A percentile compares a stretch with the other conserved stretches of the same genome.
phyloP scores from a whole-genome alignment of 2,797 vertebrate species.

The Zalophus californianus region DNA sequence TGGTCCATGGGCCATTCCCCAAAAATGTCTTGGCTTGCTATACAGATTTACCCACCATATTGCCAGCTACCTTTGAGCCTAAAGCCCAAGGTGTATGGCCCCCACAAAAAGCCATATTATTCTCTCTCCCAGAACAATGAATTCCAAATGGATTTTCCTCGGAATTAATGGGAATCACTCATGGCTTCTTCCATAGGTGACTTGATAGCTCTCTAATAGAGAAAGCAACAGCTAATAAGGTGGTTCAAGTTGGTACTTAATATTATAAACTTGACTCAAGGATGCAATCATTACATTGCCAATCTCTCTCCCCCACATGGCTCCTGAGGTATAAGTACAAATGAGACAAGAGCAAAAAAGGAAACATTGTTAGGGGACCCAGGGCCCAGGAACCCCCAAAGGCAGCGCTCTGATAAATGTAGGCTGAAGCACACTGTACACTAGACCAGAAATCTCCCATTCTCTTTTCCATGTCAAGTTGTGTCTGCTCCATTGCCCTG shows the following conservation, averaged over 20 bases:
- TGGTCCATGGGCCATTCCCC: not conserved
- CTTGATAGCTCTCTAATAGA: not conserved
- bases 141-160: conserved; percentile 13
- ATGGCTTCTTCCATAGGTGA: not conserved
- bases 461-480: not conserved
- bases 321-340: not conserved
- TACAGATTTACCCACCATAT: conserved; percentile 1
- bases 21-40: not conserved
- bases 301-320: not conserved
- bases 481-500: not conserved
- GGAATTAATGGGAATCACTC: not conserved
- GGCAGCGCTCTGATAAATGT: not conserved
- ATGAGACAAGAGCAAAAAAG: not conserved
- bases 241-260: not conserved
- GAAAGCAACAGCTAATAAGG: not conserved
- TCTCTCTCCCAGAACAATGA: not conserved
- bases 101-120: not conserved
- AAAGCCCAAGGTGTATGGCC: not conserved
- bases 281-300: not conserved
- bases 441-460: not conserved
- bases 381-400: not conserved
- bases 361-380: not conserved
- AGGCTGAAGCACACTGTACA: not conserved
- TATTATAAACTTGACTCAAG: not conserved
- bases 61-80: not conserved